Conservation (phyloP, 1,140 invertebrate genomes). For the Drosophila arizonae region DNA sequence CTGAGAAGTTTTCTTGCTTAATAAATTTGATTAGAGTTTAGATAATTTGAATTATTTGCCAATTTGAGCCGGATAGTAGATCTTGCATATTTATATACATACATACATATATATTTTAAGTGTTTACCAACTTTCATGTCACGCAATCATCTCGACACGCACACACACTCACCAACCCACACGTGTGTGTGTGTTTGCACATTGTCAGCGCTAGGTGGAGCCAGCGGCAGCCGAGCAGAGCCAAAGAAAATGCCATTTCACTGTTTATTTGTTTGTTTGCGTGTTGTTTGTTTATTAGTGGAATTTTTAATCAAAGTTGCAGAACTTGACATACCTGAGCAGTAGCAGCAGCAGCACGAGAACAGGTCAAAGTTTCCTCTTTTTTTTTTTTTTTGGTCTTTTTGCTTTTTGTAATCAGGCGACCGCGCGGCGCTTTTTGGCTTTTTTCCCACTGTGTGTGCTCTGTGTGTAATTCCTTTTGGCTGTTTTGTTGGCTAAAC, state of each 20-base stretch:
- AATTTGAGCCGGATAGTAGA: not conserved
- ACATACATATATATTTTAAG: too few relatives aligned
- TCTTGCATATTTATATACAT: not conserved
- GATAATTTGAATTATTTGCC: not conserved
- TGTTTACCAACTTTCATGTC: conserved; percentile 5
- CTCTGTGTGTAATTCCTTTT: conserved; percentile 72
- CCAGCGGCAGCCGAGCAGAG: conserved; percentile 16
- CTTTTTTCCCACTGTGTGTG: conserved; percentile 60
- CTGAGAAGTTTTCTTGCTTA: not conserved
- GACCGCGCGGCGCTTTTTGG: conserved; percentile 54
- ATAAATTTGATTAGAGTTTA: not conserved
- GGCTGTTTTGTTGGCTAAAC: conserved; percentile 79
- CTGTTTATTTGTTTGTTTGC: conserved; percentile 51
- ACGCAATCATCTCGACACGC: conserved; percentile 20
- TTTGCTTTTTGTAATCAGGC: conserved; percentile 66
- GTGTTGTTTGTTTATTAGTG: conserved; percentile 73
- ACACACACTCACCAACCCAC: not conserved
- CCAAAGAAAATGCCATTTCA: conserved; percentile 29
- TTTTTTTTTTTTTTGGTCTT: conserved; percentile 28
- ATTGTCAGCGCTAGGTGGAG: conserved; percentile 52
- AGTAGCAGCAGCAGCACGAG: not conserved
- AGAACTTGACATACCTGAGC: conserved; percentile 66
- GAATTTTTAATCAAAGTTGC: conserved; percentile 81
- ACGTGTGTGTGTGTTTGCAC: conserved; percentile 22
- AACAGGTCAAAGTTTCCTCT: conserved; percentile 12